Evolutionary conservation across 2,888 invertebrate genomes (phyloP), one percentile per base, ranked within the genome.

Genomic region (Cephus spinipes): DNA sequence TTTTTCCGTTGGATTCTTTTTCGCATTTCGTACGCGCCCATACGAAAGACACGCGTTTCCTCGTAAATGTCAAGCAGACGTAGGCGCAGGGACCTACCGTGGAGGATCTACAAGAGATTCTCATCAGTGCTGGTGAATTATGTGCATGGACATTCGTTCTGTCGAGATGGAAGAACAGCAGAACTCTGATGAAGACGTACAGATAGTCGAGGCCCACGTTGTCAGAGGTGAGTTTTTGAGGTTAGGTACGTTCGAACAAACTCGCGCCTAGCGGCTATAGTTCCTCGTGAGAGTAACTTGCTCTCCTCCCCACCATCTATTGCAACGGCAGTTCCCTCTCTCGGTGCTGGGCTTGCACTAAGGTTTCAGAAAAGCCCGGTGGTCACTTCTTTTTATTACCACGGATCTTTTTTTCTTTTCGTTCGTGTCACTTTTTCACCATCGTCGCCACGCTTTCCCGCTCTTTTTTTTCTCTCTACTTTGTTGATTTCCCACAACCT

Each of bases 71-170:
- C 88, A 88, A 84, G 84, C 80, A 80, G 84, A 82, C 80, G 84
- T 84, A 84, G 79, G 83, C 84, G 85, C 86, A 82, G 12, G 33
- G 71, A 32, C 6, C 71, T 33, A 71, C 85, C 84, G 85, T 81
- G 85, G 82, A 85, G 83, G 9, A 55, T 55, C 55, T 55, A 1
- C 76, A 84, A 83, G 85, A 86, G 85, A 55, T 55, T 55, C 55
- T 55, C 55, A 0, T 79, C 85, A 81, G 86, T 83, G 82, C 78
- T 83, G 83, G 82, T 82, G 86, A 90, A 90, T 90, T 90, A 91
- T 91, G 91, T 91, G 91, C 85, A 90, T 91, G 90, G 91, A 91
- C 86, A 85, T 91, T 84, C 90, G 88, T 86, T 85, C 86, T 88
- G 89, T 86, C 87, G 89, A 90, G 85, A 91, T 90, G 91, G 89